Percentiles rank a stretch among this genome's conserved stretches.
Conservation (phyloP, 2,888 invertebrate genomes). For the Drosophila anomalata region DNA sequence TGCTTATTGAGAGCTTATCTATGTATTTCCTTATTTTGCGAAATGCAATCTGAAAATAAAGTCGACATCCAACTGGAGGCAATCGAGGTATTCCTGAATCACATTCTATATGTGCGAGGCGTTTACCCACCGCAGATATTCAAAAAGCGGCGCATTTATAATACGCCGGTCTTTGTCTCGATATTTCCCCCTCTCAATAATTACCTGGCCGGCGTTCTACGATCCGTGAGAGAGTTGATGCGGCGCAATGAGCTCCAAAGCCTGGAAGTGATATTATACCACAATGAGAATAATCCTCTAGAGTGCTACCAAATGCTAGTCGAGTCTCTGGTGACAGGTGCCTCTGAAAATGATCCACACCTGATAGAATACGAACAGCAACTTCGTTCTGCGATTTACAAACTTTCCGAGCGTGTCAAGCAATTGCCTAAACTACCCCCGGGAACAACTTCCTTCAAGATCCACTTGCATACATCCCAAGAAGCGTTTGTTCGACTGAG, state of each 20-base stretch:
- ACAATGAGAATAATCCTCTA: conserved; percentile 49
- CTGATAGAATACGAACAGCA: conserved; percentile 81
- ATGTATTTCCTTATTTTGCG: conserved; percentile 2
- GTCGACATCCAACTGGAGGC: conserved; percentile 79
- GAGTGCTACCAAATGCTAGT: conserved; percentile 66
- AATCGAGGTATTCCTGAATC: conserved; percentile 81
- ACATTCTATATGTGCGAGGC: conserved; percentile 79
- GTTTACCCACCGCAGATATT: conserved; percentile 82
- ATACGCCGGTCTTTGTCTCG: conserved; percentile 78
- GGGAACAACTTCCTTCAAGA: conserved; percentile 72
- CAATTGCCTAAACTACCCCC: conserved; percentile 68
- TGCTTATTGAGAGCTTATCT: neutral
- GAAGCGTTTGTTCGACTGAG: conserved; percentile 73
- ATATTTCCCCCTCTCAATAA: conserved; percentile 80
- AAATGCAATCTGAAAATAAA: conserved; percentile 47
- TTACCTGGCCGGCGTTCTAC: conserved; percentile 76
- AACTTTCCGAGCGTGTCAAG: conserved; percentile 77
- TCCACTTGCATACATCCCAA: conserved; percentile 81
- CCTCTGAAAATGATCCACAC: conserved; percentile 70
- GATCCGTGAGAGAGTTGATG: conserved; percentile 69
- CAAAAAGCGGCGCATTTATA: conserved; percentile 79
- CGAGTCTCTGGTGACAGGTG: conserved; percentile 4
- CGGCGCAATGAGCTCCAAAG: conserved; percentile 59
- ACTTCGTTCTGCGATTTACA: conserved; percentile 73
- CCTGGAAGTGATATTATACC: conserved; percentile 76